phyloP scores from a whole-genome alignment of 2,888 invertebrate species.

The Platerodrilus igneus region DNA sequence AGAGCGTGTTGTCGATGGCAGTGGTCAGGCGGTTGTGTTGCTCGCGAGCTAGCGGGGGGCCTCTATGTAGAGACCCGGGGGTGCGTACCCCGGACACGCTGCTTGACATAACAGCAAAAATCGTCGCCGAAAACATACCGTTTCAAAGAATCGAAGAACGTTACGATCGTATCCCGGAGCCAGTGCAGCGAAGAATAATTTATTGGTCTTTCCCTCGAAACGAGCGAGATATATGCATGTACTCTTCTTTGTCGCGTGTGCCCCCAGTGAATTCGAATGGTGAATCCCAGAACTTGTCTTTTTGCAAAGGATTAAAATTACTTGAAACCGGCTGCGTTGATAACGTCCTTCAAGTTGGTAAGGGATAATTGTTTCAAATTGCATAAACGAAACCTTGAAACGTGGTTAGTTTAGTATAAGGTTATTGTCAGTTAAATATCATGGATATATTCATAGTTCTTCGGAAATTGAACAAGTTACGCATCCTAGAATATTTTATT shows the following conservation, averaged over 20 bases:
- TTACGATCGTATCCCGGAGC: constrained; percentile 83
- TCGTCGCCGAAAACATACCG: constrained; percentile 78
- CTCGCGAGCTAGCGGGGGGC: constrained; percentile 46
- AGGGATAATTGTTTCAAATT: constrained; percentile 46
- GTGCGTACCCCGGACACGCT: constrained; percentile 62
- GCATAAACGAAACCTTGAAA: not conserved
- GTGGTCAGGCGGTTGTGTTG: constrained; percentile 51
- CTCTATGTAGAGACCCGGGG: constrained; percentile 40
- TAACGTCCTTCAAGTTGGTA: constrained; percentile 84
- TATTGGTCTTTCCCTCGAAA: constrained; percentile 87
- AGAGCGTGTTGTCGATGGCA: constrained; percentile 46
- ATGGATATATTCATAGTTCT: too few relatives aligned
- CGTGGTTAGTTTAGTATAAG: too few relatives aligned
- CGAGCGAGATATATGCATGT: constrained; percentile 86
- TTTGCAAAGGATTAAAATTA: constrained; percentile 80
- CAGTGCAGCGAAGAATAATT: constrained; percentile 80
- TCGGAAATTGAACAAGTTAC: too few relatives aligned
- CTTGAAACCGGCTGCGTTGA: constrained; percentile 79
- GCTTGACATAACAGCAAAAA: constrained; percentile 77
- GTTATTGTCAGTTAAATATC: too few relatives aligned
- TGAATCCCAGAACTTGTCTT: constrained; percentile 78
- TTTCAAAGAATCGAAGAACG: constrained; percentile 84
- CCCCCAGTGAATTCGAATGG: constrained; percentile 49
- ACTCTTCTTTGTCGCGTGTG: constrained; percentile 69
- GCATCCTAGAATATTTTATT: too few relatives aligned